Evolutionary conservation across 2,888 invertebrate species (phyloP).

Genomic region (Gisinianus flammeolus): DNA sequence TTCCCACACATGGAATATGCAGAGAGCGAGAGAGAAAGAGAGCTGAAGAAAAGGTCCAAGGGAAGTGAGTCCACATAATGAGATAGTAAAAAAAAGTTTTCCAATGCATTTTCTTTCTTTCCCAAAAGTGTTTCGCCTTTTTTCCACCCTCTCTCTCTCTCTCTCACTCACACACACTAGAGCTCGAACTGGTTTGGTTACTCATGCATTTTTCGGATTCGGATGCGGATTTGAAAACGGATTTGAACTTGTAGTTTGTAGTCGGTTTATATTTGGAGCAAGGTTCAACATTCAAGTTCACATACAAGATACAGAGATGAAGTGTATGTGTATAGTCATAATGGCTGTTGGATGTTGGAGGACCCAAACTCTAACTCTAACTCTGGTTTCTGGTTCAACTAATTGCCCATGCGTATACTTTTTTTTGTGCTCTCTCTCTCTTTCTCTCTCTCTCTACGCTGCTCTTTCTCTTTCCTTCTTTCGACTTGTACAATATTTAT

Average conservation of each 20-base stretch:
- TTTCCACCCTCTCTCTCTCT: background rate
- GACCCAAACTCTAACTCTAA: no score
- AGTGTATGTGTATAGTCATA: no score
- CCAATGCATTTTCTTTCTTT: background rate
- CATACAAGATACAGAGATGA: no score
- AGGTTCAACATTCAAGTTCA: no score
- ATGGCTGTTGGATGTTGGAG: no score
- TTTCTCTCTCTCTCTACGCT: no score
- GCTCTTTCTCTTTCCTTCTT: background rate
- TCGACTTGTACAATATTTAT: background rate
- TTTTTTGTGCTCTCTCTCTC: no score
- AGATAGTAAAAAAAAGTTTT: conserved; percentile 1
- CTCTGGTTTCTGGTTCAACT: no score
- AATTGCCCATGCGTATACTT: no score
- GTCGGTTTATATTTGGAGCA: no score
- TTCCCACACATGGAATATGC: no score
- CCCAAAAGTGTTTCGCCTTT: background rate
- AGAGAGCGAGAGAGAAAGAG: background rate
- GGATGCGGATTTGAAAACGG: background rate
- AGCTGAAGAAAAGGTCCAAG: background rate
- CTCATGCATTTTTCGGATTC: background rate
- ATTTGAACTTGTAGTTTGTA: background rate
- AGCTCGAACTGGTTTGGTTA: background rate
- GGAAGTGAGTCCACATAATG: conserved; percentile 13
- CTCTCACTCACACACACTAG: background rate